A percentile compares a stretch with the other conserved stretches of the same genome.
Evolutionary conservation across 1,140 invertebrate species (phyloP).

Genomic region (honey bee (Apis mellifera)): DNA sequence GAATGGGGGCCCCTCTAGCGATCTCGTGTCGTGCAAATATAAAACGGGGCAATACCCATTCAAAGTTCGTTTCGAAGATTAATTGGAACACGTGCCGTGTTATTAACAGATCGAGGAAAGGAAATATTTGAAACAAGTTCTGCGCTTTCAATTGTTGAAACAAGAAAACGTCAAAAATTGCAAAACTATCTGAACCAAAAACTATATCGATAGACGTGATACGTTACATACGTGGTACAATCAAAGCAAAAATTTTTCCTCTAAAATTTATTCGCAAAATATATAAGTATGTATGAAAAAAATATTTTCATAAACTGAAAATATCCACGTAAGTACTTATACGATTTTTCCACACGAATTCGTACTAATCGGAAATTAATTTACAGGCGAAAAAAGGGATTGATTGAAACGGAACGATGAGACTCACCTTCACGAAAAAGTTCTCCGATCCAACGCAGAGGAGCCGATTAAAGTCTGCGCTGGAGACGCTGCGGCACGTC

Average conservation of each 20-base stretch:
- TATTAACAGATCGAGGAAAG: neutral
- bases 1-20: neutral
- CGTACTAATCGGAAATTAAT: neutral
- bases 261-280: no score
- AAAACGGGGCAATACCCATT: neutral
- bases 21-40: constrained; percentile 3
- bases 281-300: no score
- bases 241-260: no score
- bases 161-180: neutral
- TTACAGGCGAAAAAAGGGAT: neutral
- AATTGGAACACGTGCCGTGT: constrained; percentile 8
- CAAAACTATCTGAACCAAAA: no score
- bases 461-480: constrained; percentile 86
- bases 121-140: neutral
- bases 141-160: neutral
- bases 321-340: no score
- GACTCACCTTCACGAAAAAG: constrained; percentile 77
- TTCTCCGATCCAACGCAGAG: constrained; percentile 83
- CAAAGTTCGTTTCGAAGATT: constrained; percentile 10
- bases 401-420: accelerated
- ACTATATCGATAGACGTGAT: no score
- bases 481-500: constrained; percentile 84
- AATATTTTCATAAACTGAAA: no score
- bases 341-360: no score
- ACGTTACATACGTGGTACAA: neutral